phyloP scores from a whole-genome alignment of 2,113 vertebrate species.

The Corvus hawaiiensis region DNA sequence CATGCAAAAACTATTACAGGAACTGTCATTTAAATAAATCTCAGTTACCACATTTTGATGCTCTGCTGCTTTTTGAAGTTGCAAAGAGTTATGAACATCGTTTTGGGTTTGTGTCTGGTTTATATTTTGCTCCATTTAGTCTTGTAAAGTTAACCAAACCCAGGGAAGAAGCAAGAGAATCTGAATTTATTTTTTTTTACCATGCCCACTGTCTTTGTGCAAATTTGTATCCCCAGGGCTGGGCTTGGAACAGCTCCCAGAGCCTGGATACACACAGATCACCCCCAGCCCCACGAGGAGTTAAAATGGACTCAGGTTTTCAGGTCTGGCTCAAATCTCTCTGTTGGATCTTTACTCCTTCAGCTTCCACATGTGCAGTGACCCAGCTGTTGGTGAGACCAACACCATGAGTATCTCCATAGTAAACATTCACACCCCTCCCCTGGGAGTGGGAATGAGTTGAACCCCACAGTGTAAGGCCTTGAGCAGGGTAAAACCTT shows the following conservation, averaged over 20 bases:
- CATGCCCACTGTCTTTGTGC: not conserved
- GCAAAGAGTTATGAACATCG: not conserved
- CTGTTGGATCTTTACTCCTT: not conserved
- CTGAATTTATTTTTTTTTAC: not conserved
- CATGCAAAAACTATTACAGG: not conserved
- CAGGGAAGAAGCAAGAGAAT: not conserved
- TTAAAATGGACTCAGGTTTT: not conserved
- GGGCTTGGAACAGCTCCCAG: not conserved
- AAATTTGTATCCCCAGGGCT: not conserved
- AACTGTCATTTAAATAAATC: not conserved
- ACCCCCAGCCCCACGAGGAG: rapidly evolving
- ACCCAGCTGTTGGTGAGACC: not conserved
- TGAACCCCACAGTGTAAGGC: not conserved
- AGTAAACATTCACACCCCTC: not conserved
- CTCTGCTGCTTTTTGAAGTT: not conserved
- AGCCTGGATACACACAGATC: not conserved
- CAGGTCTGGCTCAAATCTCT: not conserved
- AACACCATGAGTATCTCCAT: not conserved
- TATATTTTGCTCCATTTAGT: not conserved
- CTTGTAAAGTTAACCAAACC: not conserved
- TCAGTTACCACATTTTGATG: not conserved
- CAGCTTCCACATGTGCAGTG: not conserved
- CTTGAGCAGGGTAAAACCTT: not conserved
- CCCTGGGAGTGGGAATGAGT: not conserved
- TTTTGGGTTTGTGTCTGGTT: not conserved